Evolutionary conservation across 1,140 invertebrate genomes (phyloP), one percentile per base, ranked within the genome.

Genomic region (Meloidogyne floridensis): DNA sequence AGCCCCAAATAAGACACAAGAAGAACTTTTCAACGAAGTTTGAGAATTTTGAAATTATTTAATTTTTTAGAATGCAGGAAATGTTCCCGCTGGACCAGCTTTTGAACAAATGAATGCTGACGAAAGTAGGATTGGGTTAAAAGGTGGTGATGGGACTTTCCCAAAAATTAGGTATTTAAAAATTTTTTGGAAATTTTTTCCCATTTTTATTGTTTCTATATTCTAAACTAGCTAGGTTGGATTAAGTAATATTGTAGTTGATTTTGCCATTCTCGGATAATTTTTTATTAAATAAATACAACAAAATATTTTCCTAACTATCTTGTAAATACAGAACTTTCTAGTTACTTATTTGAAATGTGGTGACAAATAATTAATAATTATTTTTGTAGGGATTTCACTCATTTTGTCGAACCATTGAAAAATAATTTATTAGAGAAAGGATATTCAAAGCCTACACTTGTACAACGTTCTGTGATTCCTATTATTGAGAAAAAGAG

Each of bases 391-490:
- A 79, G 77, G 8, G 77, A 79, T 71, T 79, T 79, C 47, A 20
- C 11, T 18, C 65, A 72, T 43, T 71, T 79, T 79, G 20, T 79
- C 9, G 65, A 69, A 0, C 42, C 43, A 15, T 20, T 79, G 0
- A 47, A 11, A 8, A 79, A 71, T 32, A 79, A 79, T 47, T 53
- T 79, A 53, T 69, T 15, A 9, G 77, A 79, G 8, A 79, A 71
- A n/a, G 65, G 65, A 8, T 71, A 71, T 47, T 18, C 20, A 32
- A 20, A 43, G 9, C 77, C 77, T n/a, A 79, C 77, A 51, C 77
- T 71, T 69, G 65, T 79, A 13, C 77, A 79, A 47, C 47, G 72
- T 51, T 69, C 53, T 47, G 77, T 79, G 59, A 79, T 79, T 51
- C 77, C 77, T 43, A 79, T 47, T 32, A 79, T 79, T 8, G 47